Base-by-base conservation (phyloP, 2,113 vertebrate species). In the Sphaerodactylus townsendi region DNA sequence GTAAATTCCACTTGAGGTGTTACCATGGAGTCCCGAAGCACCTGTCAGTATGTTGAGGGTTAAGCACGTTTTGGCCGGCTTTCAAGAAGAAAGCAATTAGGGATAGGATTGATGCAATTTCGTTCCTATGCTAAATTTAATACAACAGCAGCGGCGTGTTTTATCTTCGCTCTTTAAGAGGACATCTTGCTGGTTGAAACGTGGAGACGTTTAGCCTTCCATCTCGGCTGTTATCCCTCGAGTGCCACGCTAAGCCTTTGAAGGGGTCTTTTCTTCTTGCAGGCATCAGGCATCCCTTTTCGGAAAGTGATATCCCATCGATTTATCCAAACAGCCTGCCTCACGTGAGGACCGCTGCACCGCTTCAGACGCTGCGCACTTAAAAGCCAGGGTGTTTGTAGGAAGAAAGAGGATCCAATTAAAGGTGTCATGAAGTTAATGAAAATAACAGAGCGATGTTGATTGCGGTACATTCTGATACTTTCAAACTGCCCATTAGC, bases 71-170 rank as follows among this genome's bases (percentile, higher is more conserved):
- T 88, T 2, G 0, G 89, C 82, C 88, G 83, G 84, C 90, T 78
- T 88, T 86, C 65, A 92, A 86, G 88, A 87, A 93, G 74, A 87
- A 74, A 92, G 79, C 87, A 91, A 90, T 94, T 92, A 87, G 79
- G 74, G 74, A 19, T 4, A 39, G 41, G 91, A 88, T 82, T 90
- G 78, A 81, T 79, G 85, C 88, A 39, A 71, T 87, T 90, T 88
- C 53, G 59, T 88, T 87, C 87, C 48, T 53, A 56, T 1, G 33
- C 11, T 78, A 5, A 80, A 80, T 50, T 86, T 82, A 81, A 75
- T 25, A 7, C 59, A 83, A 68, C 74, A 69, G 39, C 82, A 56
- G 48, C 53, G n/a, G 82, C 69, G 28, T 77, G 73, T 86, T 85
- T 87, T 81, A 85, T 79, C 82, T 48, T 10, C 8, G 81, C 7